phyloP scores from a whole-genome alignment of 2,888 invertebrate genomes.

The Zeuzera pyrina region DNA sequence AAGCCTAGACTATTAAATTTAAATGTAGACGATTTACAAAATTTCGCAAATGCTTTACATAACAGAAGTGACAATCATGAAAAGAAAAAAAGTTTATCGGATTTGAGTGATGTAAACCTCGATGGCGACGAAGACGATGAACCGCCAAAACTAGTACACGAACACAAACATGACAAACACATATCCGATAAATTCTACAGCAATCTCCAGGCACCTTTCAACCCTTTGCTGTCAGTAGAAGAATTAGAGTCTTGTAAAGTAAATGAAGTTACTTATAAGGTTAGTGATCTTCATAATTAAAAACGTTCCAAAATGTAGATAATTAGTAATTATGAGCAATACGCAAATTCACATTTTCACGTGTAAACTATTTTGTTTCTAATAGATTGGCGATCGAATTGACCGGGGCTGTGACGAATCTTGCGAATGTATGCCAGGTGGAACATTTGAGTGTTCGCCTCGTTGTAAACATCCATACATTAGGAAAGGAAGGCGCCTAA shows the following conservation, averaged over 20 bases:
- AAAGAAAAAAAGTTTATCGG: slow-evolving; percentile 51
- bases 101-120: slow-evolving; percentile 86
- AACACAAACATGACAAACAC: slow-evolving; percentile 30
- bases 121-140: slow-evolving; percentile 75
- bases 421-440: slow-evolving; percentile 79
- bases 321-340: too few relatives aligned
- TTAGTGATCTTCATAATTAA: too few relatives aligned
- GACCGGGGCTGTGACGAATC: slow-evolving; percentile 83
- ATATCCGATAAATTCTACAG: slow-evolving; percentile 55
- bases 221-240: slow-evolving; percentile 37
- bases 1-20: slow-evolving; percentile 49
- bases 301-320: too few relatives aligned
- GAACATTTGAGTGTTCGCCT: slow-evolving; percentile 80
- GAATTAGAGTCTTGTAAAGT: slow-evolving; percentile 57
- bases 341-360: too few relatives aligned
- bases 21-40: slow-evolving; percentile 57
- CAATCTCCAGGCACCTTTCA: slow-evolving; percentile 54
- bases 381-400: slow-evolving; percentile 78
- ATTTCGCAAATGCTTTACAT: slow-evolving; percentile 53
- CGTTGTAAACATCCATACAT: slow-evolving; percentile 81
- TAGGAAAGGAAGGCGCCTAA: slow-evolving; percentile 76
- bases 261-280: slow-evolving; percentile 65
- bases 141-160: slow-evolving; percentile 21
- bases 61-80: slow-evolving; percentile 39
- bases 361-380: not conserved